Evolutionary conservation across 2,797 vertebrate genomes (phyloP), one percentile per base, ranked within the genome.

Genomic region (Poeciliopsis turneri): DNA sequence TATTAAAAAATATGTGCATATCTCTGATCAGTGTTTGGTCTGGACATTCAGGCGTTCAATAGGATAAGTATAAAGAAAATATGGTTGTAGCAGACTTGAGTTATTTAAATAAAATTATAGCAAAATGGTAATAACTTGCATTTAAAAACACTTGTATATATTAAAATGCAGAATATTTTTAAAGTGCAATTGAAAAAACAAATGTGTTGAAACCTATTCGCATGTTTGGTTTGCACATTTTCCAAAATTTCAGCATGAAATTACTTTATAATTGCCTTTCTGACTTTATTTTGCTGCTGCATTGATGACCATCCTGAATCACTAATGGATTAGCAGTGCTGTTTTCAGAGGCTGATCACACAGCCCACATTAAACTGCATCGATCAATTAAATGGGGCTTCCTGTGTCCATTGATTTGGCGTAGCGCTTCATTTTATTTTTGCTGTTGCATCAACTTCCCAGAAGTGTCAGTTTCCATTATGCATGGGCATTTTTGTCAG

Each of bases 381-480:
- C 10, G 74, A 82, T 77, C 74, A 82, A 75, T 84, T 82, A 79
- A 89, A 84, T 76, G 76, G 68, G 83, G 55, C 77, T 57, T 89
- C 89, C 85, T 77, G 66, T 80, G 47, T 83, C 36, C 75, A 88
- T 90, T 85, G 84, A 90, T 92, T 25, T 85, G 36, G 72, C 28
- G 85, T 90, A 77, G 59, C 55, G 39, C 59, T 61, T 83, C 75
- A 77, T 33, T 84, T 78, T 78, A 33, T 72, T 86, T 71, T 47
- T 53, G n/a, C 45, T 73, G 78, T 81, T 76, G 43, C 45, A 30
- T 84, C 79, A 82, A 64, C 86, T 91, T 92, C 90, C 87, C 82
- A 87, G 88, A 92, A 92, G 71, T 75, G 76, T 73, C 46, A 2
- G 69, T 73, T 86, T 91, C 79, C 79, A 89, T 91, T 87, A 82